Conservation (phyloP, 2,113 vertebrate genomes). For the Seriola rivoliana region DNA sequence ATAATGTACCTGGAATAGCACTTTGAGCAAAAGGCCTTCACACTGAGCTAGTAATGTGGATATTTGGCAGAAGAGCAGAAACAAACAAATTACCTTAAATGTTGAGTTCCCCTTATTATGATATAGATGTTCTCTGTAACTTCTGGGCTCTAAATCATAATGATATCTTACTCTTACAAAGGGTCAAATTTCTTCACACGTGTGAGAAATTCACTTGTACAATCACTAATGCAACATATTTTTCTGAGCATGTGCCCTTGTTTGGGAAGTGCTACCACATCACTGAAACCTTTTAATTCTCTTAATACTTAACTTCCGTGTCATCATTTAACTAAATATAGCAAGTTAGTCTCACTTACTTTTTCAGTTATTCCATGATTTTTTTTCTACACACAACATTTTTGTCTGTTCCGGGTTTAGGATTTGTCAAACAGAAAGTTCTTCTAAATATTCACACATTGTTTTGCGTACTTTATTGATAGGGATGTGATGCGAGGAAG, state of each 20-base stretch:
- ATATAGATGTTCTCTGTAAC: neutral
- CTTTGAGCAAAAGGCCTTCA: conserved; percentile 10
- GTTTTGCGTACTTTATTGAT: neutral
- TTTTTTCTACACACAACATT: neutral
- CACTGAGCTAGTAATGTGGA: neutral
- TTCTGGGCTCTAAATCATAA: neutral
- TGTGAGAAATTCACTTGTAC: neutral
- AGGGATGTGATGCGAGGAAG: conserved; percentile 67
- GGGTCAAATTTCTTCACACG: neutral
- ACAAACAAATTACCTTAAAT: neutral
- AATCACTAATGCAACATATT: neutral
- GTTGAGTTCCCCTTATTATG: neutral
- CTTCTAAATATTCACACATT: neutral
- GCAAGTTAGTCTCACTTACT: neutral
- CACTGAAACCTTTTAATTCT: conserved; percentile 11
- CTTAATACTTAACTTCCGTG: neutral
- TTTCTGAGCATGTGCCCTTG: neutral
- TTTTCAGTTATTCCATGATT: neutral
- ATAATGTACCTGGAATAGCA: neutral
- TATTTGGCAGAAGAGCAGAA: neutral
- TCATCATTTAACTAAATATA: neutral
- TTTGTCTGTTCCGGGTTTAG: conserved; percentile 5
- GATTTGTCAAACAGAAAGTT: conserved; percentile 2
- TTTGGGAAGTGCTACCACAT: neutral
- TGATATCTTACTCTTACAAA: neutral